Conservation (phyloP, 2,888 invertebrate genomes). For the Noctua fimbriata region DNA sequence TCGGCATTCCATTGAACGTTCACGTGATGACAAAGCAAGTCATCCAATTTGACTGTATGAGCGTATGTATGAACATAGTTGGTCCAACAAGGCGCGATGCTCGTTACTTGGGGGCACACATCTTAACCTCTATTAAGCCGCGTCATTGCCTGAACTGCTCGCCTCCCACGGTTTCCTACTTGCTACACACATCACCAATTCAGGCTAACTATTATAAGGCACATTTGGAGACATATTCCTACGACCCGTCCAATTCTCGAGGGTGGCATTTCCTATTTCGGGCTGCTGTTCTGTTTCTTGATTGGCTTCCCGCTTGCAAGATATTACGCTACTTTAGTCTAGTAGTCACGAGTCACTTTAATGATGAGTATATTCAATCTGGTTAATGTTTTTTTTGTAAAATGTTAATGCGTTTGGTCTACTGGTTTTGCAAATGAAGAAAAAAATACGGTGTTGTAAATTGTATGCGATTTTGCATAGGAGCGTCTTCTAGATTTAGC, state of each 20-base stretch:
- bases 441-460: conserved; percentile 1
- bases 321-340: conserved; percentile 52
- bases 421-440: conserved; percentile 18
- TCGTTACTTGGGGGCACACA: conserved; percentile 85
- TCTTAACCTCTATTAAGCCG: conserved; percentile 88
- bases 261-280: conserved; percentile 71
- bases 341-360: conserved; percentile 45
- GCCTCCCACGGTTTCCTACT: conserved; percentile 87
- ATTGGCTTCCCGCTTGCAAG: conserved; percentile 63
- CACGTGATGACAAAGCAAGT: conserved; percentile 69
- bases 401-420: conserved; percentile 22
- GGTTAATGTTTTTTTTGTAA: conserved; percentile 36
- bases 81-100: conserved; percentile 82
- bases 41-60: conserved; percentile 80
- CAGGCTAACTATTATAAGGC: conserved; percentile 76
- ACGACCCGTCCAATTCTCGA: conserved; percentile 72
- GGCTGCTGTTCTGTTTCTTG: conserved; percentile 59
- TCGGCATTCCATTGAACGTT: conserved; percentile 40
- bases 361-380: conserved; percentile 28
- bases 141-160: conserved; percentile 80
- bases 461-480: conserved; percentile 6
- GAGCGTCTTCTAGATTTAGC: background rate
- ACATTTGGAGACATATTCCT: conserved; percentile 72
- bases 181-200: conserved; percentile 78
- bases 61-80: conserved; percentile 67